Percentiles rank a stretch among this genome's conserved stretches.
phyloP scores from a whole-genome alignment of 2,113 vertebrate species.

The Sceloporus tristichus region DNA sequence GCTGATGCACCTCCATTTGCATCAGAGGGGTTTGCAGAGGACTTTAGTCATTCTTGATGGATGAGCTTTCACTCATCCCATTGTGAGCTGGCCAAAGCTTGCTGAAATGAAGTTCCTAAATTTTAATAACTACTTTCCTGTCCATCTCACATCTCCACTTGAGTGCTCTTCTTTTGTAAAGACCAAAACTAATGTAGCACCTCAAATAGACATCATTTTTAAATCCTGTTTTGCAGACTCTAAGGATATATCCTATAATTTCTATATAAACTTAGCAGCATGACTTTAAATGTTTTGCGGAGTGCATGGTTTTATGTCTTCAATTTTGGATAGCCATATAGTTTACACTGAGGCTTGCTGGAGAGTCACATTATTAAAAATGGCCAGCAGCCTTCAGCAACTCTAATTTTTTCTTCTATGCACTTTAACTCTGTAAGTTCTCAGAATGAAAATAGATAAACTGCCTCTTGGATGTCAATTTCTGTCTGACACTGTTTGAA shows the following conservation, averaged over 20 bases:
- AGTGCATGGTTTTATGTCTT: background rate
- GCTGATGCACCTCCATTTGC: background rate
- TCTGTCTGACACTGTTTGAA: constrained; percentile 12
- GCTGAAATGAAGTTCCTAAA: background rate
- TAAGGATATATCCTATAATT: background rate
- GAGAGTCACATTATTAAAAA: background rate
- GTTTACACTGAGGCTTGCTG: constrained; percentile 23
- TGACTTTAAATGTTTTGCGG: background rate
- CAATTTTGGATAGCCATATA: background rate
- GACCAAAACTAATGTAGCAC: background rate
- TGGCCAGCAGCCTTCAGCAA: background rate
- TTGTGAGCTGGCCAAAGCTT: background rate
- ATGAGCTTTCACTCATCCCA: background rate
- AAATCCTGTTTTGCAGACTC: background rate
- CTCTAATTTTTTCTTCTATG: background rate
- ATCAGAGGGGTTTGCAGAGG: background rate
- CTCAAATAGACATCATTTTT: background rate
- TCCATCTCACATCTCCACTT: too few relatives aligned
- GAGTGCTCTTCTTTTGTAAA: background rate
- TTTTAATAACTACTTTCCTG: background rate
- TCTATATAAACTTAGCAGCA: background rate
- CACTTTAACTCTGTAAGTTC: background rate
- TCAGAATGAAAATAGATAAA: background rate
- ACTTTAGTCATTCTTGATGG: background rate
- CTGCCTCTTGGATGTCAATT: constrained; percentile 26